Conservation (phyloP, 2,797 vertebrate genomes). For the Mormyrops boulengeri region DNA sequence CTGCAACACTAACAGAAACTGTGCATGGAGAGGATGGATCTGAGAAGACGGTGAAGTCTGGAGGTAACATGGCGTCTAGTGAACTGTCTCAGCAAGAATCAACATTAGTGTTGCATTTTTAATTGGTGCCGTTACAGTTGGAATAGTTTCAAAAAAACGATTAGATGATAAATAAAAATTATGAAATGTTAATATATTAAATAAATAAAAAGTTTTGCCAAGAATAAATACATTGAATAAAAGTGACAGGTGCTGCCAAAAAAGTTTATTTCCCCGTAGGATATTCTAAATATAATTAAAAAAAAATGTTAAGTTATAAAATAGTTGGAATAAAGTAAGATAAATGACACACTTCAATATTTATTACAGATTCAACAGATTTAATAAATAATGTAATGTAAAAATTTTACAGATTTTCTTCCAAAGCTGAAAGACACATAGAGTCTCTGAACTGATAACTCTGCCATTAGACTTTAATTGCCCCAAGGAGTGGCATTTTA, state of each 20-base stretch:
- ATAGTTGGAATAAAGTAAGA: too few relatives aligned
- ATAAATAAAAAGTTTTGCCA: background rate
- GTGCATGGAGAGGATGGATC: background rate
- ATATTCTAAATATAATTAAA: background rate
- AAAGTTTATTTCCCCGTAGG: background rate
- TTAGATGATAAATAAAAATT: background rate
- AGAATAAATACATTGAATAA: background rate
- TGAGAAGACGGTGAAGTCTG: background rate
- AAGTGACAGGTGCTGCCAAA: background rate
- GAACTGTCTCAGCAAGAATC: background rate
- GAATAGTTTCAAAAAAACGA: background rate
- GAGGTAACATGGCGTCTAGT: background rate
- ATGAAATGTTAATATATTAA: background rate
- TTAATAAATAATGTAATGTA: background rate
- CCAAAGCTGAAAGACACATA: background rate
- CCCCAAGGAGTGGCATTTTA: background rate
- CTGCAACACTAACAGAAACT: background rate
- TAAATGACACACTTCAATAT: background rate
- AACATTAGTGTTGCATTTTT: background rate
- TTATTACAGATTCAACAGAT: background rate
- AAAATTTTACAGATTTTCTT: background rate
- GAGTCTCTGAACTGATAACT: background rate
- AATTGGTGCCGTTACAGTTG: background rate
- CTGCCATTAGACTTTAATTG: background rate
- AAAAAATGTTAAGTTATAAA: background rate